Conservation (phyloP, 2,888 invertebrate genomes). For the Patella pellucida region DNA sequence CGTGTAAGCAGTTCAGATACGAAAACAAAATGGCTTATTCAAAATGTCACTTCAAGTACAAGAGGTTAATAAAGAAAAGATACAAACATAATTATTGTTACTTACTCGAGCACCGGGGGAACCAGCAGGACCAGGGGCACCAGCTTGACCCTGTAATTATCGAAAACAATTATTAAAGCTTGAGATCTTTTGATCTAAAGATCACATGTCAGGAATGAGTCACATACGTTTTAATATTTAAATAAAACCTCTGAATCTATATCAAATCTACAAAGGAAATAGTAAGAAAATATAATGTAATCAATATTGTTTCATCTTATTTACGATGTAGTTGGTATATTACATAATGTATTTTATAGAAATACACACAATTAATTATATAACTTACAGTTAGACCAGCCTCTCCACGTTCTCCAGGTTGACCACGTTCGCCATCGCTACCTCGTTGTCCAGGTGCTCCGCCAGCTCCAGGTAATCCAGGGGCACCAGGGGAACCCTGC, state of each 20-base stretch:
- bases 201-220: too few species aligned
- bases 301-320: too few species aligned
- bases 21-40: background rate
- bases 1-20: background rate
- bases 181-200: too few species aligned
- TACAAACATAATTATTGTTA: background rate
- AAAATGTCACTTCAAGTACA: background rate
- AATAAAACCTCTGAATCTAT: background rate
- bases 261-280: background rate
- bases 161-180: background rate
- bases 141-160: slow-evolving; percentile 54
- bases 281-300: background rate
- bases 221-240: background rate
- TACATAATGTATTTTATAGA: background rate
- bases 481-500: slow-evolving; percentile 38
- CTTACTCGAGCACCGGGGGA: slow-evolving; percentile 52
- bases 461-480: slow-evolving; percentile 42
- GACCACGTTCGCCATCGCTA: slow-evolving; percentile 55
- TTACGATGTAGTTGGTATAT: too few species aligned
- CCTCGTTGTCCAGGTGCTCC: slow-evolving; percentile 63
- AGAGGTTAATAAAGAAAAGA: background rate
- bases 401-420: slow-evolving; percentile 77
- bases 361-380: background rate
- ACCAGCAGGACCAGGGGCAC: slow-evolving; percentile 57
- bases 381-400: slow-evolving; percentile 74